Percentiles rank a stretch among this genome's conserved stretches.
phyloP scores from a whole-genome alignment of 1,140 invertebrate genomes.

The Tetragnatha versicolor region DNA sequence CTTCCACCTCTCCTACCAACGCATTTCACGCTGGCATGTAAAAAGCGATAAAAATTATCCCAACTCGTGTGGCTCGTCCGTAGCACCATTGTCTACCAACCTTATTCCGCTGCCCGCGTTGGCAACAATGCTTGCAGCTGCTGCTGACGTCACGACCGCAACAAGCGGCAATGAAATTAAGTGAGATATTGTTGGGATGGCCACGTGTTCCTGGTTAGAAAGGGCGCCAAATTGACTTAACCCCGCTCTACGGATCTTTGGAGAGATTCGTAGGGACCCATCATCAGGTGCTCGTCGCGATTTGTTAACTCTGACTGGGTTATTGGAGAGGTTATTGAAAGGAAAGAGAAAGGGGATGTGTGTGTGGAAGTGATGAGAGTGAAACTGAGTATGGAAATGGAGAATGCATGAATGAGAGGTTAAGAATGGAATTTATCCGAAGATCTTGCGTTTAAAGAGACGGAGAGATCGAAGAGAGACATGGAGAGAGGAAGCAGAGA shows the following conservation, averaged over 20 bases:
- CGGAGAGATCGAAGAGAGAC: background rate
- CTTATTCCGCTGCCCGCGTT: slow-evolving; percentile 32
- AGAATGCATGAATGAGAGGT: background rate
- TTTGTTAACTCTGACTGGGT: background rate
- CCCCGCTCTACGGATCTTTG: slow-evolving; percentile 4
- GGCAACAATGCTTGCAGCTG: slow-evolving; percentile 43
- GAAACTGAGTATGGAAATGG: background rate
- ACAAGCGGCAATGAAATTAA: slow-evolving; percentile 49
- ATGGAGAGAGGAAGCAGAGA: background rate
- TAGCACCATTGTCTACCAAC: background rate
- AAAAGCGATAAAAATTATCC: slow-evolving; percentile 33
- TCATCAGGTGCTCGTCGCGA: background rate
- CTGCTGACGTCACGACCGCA: slow-evolving; percentile 34
- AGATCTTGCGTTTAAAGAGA: background rate
- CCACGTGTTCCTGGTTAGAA: slow-evolving; percentile 38
- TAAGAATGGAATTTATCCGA: background rate
- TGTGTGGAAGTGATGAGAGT: background rate
- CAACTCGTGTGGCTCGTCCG: slow-evolving; percentile 21
- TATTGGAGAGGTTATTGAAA: background rate
- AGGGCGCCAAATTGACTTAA: slow-evolving; percentile 46
- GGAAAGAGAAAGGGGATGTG: background rate
- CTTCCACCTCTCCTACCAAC: too few species aligned
- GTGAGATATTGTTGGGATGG: slow-evolving; percentile 48
- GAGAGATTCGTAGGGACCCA: background rate
- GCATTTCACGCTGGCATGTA: slow-evolving; percentile 17